These are phyloP conservation scores for Xestoiulus laeticollis DNA, from an alignment of 2,888 invertebrate genomes.

Conservation along the genomic window DNA sequence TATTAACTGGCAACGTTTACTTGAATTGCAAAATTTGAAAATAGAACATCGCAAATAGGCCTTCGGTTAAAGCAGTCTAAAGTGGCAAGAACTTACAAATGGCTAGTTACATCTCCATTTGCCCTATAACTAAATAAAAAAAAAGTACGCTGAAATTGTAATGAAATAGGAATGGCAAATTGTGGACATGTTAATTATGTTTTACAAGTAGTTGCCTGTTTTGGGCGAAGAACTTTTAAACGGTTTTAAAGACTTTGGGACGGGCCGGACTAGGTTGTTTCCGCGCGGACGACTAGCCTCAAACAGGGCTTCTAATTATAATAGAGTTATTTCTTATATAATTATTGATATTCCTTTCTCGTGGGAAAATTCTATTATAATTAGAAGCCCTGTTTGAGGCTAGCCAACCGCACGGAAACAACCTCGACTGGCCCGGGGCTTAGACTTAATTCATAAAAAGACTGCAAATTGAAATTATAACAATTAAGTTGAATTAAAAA, in stretches of 20 bases:
- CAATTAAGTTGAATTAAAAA: too few relatives aligned
- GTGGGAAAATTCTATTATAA: too few relatives aligned
- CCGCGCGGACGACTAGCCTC: too few relatives aligned
- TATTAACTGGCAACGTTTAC: not conserved
- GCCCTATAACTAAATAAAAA: not conserved
- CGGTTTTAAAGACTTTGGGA: not conserved
- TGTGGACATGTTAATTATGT: not conserved
- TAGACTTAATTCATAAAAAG: too few relatives aligned
- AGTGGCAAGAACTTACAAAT: not conserved
- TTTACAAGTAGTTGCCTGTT: not conserved
- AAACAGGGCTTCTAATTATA: too few relatives aligned
- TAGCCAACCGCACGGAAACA: too few relatives aligned
- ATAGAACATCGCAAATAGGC: constrained; percentile 12
- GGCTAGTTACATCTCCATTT: not conserved
- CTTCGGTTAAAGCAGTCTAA: not conserved
- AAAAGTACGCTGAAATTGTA: not conserved
- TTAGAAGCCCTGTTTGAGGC: too few relatives aligned
- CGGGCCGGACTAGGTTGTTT: too few relatives aligned
- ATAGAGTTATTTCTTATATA: too few relatives aligned
- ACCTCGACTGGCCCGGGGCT: too few relatives aligned
- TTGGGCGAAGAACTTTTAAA: not conserved
- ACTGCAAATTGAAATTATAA: too few relatives aligned
- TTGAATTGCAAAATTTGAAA: constrained; percentile 17
- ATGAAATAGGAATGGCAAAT: not conserved
- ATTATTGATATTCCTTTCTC: too few relatives aligned